Percentiles rank a stretch among this genome's conserved stretches.
phyloP scores from a whole-genome alignment of 2,888 invertebrate species.

The Plagiodera versicolora region DNA sequence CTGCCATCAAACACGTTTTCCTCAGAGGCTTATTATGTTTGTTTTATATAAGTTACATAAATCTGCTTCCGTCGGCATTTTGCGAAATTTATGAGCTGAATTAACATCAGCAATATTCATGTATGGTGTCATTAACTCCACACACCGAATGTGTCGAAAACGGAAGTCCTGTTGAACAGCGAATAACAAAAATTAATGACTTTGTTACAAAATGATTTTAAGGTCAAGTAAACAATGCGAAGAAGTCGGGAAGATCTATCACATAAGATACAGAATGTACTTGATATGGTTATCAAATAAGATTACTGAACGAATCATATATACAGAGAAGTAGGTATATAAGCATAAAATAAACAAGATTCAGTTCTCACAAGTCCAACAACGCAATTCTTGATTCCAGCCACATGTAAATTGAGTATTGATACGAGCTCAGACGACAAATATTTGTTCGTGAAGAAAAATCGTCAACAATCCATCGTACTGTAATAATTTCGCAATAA shows the following conservation, averaged over 20 bases:
- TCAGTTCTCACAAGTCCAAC: conserved; percentile 25
- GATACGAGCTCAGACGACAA: conserved; percentile 28
- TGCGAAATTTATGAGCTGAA: conserved; percentile 7
- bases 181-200: not conserved
- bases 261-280: conserved; percentile 9
- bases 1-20: not conserved
- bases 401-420: conserved; percentile 16
- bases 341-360: conserved; percentile 21
- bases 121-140: not conserved
- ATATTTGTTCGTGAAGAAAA: conserved; percentile 25
- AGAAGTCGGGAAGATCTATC: not conserved
- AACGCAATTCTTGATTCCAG: conserved; percentile 11
- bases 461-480: conserved; percentile 11
- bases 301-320: conserved; percentile 20
- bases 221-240: conserved; percentile 1
- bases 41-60: not conserved
- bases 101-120: not conserved
- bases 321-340: conserved; percentile 19
- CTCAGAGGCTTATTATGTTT: not conserved
- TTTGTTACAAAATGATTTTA: not conserved
- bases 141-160: not conserved
- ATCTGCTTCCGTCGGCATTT: conserved; percentile 1
- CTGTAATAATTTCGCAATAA: conserved; percentile 14
- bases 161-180: not conserved
- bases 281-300: conserved; percentile 24